A percentile compares a stretch with the other conserved stretches of the same genome.
These are phyloP conservation scores for Drosophila elegans DNA, from an alignment of 1,140 invertebrate species.

Conservation along the genomic window DNA sequence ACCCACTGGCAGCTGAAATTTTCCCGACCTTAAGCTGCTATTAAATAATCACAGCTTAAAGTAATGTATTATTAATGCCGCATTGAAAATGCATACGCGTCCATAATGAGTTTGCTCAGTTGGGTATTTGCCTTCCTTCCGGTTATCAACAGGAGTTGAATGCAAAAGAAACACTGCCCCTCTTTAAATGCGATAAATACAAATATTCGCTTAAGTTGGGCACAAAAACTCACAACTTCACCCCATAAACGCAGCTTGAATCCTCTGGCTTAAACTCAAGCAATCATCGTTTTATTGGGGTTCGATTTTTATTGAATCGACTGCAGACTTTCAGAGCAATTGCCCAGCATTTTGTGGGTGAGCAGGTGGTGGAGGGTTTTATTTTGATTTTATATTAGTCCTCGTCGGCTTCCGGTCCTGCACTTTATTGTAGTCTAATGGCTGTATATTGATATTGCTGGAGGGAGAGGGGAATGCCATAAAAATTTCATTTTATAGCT, in stretches of 20 bases:
- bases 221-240: not conserved
- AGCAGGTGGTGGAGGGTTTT: slow-evolving; percentile 48
- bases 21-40: slow-evolving; percentile 56
- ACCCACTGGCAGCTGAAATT: slow-evolving; percentile 37
- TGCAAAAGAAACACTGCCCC: slow-evolving; percentile 11
- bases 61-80: slow-evolving; percentile 59
- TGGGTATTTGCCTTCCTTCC: slow-evolving; percentile 45
- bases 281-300: slow-evolving; percentile 76
- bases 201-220: not conserved
- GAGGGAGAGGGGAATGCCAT: slow-evolving; percentile 32
- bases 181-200: slow-evolving; percentile 20
- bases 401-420: slow-evolving; percentile 8
- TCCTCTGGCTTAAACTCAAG: slow-evolving; percentile 42
- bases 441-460: slow-evolving; percentile 67
- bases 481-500: slow-evolving; percentile 74
- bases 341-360: slow-evolving; percentile 29
- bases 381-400: slow-evolving; percentile 53
- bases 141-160: slow-evolving; percentile 42
- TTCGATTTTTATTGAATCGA: slow-evolving; percentile 76
- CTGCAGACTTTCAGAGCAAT: slow-evolving; percentile 19
- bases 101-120: slow-evolving; percentile 49
- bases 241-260: not conserved
- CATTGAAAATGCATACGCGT: slow-evolving; percentile 46
- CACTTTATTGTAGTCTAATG: slow-evolving; percentile 62
- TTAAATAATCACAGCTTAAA: slow-evolving; percentile 64